phyloP scores from a whole-genome alignment of 2,888 invertebrate species.

The Sphaerophoria taeniata region DNA sequence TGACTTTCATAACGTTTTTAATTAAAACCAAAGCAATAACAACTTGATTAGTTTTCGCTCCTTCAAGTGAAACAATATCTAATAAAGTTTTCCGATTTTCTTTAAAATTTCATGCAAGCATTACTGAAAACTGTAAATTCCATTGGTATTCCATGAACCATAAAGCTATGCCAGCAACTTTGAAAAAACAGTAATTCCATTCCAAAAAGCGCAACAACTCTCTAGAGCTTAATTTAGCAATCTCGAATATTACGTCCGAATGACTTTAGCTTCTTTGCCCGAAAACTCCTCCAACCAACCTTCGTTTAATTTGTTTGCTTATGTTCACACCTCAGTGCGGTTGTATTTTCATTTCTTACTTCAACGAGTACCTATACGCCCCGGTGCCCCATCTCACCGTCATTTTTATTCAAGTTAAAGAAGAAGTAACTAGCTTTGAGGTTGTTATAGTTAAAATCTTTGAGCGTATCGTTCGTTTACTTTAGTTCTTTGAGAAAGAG shows the following conservation, averaged over 20 bases:
- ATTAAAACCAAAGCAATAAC: constrained; percentile 1
- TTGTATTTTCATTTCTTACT: constrained; percentile 49
- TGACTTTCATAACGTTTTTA: too few relatives aligned
- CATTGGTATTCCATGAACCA: neutral
- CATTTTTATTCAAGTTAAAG: neutral
- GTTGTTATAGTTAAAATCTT: constrained; percentile 32
- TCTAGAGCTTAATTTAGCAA: constrained; percentile 66
- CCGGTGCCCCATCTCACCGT: neutral
- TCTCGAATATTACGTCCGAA: constrained; percentile 37
- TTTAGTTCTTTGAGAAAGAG: constrained; percentile 52
- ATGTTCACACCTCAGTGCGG: constrained; percentile 68
- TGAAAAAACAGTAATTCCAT: constrained; percentile 25
- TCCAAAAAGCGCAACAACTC: constrained; percentile 38
- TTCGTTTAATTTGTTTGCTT: constrained; percentile 22
- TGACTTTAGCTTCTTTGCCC: neutral
- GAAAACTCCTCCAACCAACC: neutral
- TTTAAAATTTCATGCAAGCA: neutral
- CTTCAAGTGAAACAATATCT: constrained; percentile 26
- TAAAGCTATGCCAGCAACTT: neutral
- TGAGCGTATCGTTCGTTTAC: constrained; percentile 29
- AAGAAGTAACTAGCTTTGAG: neutral
- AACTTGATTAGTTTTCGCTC: constrained; percentile 21
- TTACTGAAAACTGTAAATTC: constrained; percentile 4
- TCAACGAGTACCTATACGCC: constrained; percentile 30
- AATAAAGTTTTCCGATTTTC: constrained; percentile 13